Evolutionary conservation across 2,797 vertebrate genomes (phyloP), one percentile per base, ranked within the genome.

Genomic region (Jordanella pulchra): DNA sequence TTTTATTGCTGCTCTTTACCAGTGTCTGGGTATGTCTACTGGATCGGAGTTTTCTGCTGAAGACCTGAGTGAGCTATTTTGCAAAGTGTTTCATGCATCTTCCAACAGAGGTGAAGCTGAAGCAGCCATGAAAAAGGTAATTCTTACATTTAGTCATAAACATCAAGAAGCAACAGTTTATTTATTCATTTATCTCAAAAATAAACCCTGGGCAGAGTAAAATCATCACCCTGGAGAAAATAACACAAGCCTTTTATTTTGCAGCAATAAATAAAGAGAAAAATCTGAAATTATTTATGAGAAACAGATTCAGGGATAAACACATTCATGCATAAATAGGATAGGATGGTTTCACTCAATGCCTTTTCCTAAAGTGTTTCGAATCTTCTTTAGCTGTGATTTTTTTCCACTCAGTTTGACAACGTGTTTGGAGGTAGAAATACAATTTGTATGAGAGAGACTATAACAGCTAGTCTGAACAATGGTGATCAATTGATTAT

Each of bases 61-160:
- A 25, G 86, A 92, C 23, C 78, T 92, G 47, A 81, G 88, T 75
- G 68, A 76, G 4, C 85, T 95, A 47, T 93, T 91, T 79, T 30
- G 51, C 64, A 93, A 89, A 65, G 85, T 95, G 44, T 94, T 93
- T 72, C 84, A 90, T 32, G 66, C 80, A 63, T 45, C 83, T 15
- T 84, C 89, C 15, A 81, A 66, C 71, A 69, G 53, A 1, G 73
- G 82, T 2, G 92, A 94, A 17, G 90, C 87, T 47, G 68, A 71
- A 67, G 67, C 61, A 73, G 91, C 93, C 21, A 87, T 93, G 73
- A 78, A 75, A 69, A 92, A 92, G 93, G 94, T 94, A 85, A 83
- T 15, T 18, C 1, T 15, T 42, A 47, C 1, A 48, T 0, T 58
- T 69, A 50, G 47, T 7, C 23, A 35, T 27, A 71, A 63, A 51